A percentile compares a stretch with the other conserved stretches of the same genome.
These are phyloP conservation scores for Phrynosoma blainvillii DNA, from an alignment of 2,113 vertebrate genomes.

Conservation along the genomic window DNA sequence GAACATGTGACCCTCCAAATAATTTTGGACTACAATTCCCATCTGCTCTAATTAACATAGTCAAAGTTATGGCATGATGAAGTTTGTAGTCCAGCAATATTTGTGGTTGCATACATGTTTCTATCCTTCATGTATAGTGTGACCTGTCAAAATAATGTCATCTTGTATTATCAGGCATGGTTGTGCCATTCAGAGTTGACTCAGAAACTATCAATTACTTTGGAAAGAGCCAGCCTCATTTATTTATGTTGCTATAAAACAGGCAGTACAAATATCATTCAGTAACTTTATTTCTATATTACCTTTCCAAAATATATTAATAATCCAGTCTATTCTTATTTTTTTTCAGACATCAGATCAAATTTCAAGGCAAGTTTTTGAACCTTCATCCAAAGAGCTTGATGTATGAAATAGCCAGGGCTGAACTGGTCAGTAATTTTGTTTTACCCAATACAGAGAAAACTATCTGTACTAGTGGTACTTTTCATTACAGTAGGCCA, in stretches of 20 bases:
- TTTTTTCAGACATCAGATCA: conserved; percentile 9
- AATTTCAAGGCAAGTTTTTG: conserved; percentile 27
- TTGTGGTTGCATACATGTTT: too few relatives aligned
- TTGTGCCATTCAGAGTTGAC: not conserved
- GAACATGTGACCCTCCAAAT: too few relatives aligned
- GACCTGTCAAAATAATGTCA: not conserved
- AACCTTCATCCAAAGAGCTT: conserved; percentile 34
- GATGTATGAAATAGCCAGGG: conserved; percentile 42
- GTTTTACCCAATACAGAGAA: conserved; percentile 25
- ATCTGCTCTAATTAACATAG: too few relatives aligned
- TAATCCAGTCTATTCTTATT: not conserved
- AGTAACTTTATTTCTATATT: not conserved
- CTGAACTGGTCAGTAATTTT: conserved; percentile 31
- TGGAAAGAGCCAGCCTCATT: not conserved
- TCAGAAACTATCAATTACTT: not conserved
- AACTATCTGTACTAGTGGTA: not conserved
- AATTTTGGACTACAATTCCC: too few relatives aligned
- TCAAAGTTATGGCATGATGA: too few relatives aligned
- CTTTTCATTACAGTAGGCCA: too few relatives aligned
- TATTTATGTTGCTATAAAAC: not conserved
- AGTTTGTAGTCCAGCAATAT: too few relatives aligned
- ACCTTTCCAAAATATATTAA: not conserved
- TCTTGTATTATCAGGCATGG: not conserved
- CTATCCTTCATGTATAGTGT: not conserved
- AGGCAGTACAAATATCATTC: not conserved